phyloP scores from a whole-genome alignment of 1,140 invertebrate genomes.

The fruit fly (Drosophila melanogaster) region DNA sequence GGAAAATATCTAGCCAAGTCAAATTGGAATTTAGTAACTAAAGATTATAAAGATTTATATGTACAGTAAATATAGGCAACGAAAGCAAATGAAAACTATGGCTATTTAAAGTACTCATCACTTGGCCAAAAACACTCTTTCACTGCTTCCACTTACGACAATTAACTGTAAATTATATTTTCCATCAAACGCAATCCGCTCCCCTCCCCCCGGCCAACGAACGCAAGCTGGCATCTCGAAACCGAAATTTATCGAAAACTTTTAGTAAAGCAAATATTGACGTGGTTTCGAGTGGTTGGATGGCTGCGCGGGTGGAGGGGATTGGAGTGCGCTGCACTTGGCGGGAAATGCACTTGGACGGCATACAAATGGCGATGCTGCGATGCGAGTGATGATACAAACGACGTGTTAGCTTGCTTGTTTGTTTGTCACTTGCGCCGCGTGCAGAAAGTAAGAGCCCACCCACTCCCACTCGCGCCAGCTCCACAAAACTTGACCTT shows the following conservation, averaged over 20 bases:
- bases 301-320: neutral
- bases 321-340: constrained; percentile 3
- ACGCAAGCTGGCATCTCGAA: constrained; percentile 7
- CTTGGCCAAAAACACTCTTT: neutral
- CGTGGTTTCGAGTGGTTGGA: constrained; percentile 1
- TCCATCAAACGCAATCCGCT: neutral
- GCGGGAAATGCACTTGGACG: constrained; percentile 12
- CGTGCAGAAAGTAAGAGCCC: neutral
- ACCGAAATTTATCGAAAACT: constrained; percentile 32
- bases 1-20: neutral
- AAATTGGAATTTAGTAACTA: no score
- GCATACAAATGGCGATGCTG: constrained; percentile 18
- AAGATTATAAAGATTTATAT: no score
- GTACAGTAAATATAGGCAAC: no score
- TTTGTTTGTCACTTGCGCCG: constrained; percentile 15
- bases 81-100: no score
- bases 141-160: neutral
- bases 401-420: constrained; percentile 3
- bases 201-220: no score
- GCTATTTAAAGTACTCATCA: neutral
- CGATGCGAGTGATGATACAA: constrained; percentile 5
- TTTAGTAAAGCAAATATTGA: constrained; percentile 36
- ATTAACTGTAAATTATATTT: constrained; percentile 9
- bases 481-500: neutral
- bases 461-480: neutral